Evolutionary conservation across 2,113 vertebrate species (phyloP), one percentile per base, ranked within the genome.

Genomic region (Chaetodon auriga): DNA sequence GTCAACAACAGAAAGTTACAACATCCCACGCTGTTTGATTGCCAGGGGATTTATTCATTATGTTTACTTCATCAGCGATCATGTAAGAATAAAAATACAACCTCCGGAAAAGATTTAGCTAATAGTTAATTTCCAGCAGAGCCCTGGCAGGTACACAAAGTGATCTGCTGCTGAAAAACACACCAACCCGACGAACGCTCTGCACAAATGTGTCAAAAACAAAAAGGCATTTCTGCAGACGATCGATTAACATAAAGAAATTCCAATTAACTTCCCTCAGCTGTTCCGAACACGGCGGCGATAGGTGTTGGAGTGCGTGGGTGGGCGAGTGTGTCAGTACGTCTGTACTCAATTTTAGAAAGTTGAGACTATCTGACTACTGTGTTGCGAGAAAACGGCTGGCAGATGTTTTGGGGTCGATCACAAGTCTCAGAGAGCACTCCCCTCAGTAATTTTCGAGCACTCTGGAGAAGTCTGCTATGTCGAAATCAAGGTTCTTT

Each of bases 331-430:
- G 35, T 6, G 23, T 71, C 53, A 7, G 65, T 36, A n/a, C 46
- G 41, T 82, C 75, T 68, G 73, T 14, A 6, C 73, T 76, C 36
- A 4, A 13, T 78, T 84, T 82, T 18, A 3, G 15, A 23, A 74
- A 79, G 83, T 83, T 79, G 58, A 78, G 30, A 81, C 78, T 72
- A 19, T 78, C 64, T 45, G 62, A 78, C 81, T 73, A 68, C 71
- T 46, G 81, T 38, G 82, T 46, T 73, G 68, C 53, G 38, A 80
- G 68, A 60, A 84, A 87, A 68, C 58, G 16, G 23, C 23, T 63
- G 80, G 83, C 89, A 93, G 92, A 91, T 92, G 92, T 88, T 92
- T 87, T 92, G 87, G 83, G 82, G 81, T 88, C 73, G 76, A 80
- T 81, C 43, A 7, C 19, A 19, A 83, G 66, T 84, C 87, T 90